A percentile compares a stretch with the other conserved stretches of the same genome.
Conservation (phyloP, 2,888 invertebrate genomes). For the Rhogogaster chlorosoma region DNA sequence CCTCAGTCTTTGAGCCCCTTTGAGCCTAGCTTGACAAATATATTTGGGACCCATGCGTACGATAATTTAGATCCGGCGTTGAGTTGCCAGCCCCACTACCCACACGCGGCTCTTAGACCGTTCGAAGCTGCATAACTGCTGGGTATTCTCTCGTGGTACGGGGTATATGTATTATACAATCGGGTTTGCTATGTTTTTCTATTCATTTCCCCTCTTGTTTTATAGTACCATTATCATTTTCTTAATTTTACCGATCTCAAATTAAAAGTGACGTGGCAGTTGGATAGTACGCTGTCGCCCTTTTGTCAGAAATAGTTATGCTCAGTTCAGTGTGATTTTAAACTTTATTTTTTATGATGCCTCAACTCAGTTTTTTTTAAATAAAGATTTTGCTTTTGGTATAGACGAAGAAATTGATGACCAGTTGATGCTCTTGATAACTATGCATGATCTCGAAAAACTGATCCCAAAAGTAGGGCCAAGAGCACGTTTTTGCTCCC, state of each 20-base stretch:
- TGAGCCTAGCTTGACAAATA: too few relatives aligned
- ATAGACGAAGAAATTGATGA: conserved; percentile 10
- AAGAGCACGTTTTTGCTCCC: background rate
- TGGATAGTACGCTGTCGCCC: background rate
- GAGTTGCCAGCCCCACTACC: too few relatives aligned
- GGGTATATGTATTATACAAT: too few relatives aligned
- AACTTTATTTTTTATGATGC: background rate
- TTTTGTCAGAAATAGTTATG: background rate
- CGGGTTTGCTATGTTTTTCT: too few relatives aligned
- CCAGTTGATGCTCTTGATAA: background rate
- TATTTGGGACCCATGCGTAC: too few relatives aligned
- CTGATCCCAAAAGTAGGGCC: conserved; percentile 3
- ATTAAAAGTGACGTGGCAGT: background rate
- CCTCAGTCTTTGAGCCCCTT: too few relatives aligned
- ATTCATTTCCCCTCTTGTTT: too few relatives aligned
- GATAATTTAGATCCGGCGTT: too few relatives aligned
- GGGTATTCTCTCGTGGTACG: too few relatives aligned
- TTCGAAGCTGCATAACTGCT: too few relatives aligned
- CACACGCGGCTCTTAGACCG: too few relatives aligned
- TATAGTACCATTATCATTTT: too few relatives aligned
- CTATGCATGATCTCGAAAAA: background rate
- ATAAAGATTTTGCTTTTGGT: background rate
- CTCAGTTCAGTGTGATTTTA: background rate
- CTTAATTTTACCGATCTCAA: background rate
- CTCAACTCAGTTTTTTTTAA: background rate